Percentiles rank a stretch among this genome's conserved stretches.
Conservation (phyloP, 2,888 invertebrate genomes). For the Philopedon plagiatum region DNA sequence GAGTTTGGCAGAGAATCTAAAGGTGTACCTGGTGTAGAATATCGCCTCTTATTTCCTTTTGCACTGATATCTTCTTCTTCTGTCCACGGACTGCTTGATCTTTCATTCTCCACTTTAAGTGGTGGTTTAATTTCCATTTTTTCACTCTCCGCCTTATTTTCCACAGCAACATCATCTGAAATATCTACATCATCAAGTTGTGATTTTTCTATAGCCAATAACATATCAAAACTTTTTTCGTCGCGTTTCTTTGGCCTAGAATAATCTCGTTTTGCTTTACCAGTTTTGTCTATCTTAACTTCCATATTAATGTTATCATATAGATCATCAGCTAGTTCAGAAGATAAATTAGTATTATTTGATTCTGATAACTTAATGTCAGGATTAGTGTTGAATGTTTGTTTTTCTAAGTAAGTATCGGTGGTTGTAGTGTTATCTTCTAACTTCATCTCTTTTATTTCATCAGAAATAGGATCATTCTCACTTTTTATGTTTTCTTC, state of each 20-base stretch:
- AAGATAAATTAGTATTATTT: background rate
- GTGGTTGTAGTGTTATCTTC: background rate
- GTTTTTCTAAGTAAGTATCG: slow-evolving; percentile 6
- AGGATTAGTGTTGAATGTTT: background rate
- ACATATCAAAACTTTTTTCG: slow-evolving; percentile 67
- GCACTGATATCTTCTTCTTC: slow-evolving; percentile 69
- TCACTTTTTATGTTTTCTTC: slow-evolving; percentile 36
- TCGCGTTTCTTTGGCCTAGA: slow-evolving; percentile 70
- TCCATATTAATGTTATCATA: slow-evolving; percentile 75
- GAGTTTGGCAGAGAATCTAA: slow-evolving; percentile 77
- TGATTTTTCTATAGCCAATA: slow-evolving; percentile 65
- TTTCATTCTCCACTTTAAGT: slow-evolving; percentile 68
- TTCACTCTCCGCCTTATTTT: slow-evolving; percentile 53
- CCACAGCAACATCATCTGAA: slow-evolving; percentile 60
- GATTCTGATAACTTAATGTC: background rate
- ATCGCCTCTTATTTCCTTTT: slow-evolving; percentile 60
- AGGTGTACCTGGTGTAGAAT: slow-evolving; percentile 71
- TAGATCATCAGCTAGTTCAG: slow-evolving; percentile 57
- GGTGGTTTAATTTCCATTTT: slow-evolving; percentile 50
- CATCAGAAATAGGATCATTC: slow-evolving; percentile 48
- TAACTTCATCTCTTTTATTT: slow-evolving; percentile 42
- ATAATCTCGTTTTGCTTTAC: slow-evolving; percentile 76
- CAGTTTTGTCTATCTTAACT: slow-evolving; percentile 73
- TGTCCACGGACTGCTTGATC: slow-evolving; percentile 73
- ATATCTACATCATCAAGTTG: slow-evolving; percentile 63